Evolutionary conservation across 2,888 invertebrate genomes (phyloP).

Genomic region (Vannuccia rotundouncinata): DNA sequence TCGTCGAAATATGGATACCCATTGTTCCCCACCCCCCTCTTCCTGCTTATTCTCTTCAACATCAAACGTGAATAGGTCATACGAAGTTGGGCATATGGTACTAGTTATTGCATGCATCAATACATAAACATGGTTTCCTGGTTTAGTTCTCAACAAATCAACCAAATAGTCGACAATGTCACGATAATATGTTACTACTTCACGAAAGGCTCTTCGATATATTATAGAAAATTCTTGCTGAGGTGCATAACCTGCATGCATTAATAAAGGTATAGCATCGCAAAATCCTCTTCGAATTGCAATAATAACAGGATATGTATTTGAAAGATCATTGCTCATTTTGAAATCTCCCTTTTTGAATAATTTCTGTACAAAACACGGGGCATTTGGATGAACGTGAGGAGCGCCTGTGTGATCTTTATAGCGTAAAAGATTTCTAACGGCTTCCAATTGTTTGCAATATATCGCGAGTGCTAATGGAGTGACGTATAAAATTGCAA

Average conservation of each 20-base stretch:
- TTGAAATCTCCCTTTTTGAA: constrained; percentile 4
- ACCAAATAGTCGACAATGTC: constrained; percentile 28
- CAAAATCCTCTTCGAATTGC: constrained; percentile 4
- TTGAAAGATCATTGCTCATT: constrained; percentile 1
- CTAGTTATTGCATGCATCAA: background rate
- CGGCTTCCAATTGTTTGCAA: constrained; percentile 1
- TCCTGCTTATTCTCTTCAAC: constrained; percentile 8
- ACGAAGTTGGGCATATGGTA: background rate
- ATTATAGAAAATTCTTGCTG: constrained; percentile 5
- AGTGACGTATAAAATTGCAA: constrained; percentile 1
- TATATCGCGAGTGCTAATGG: constrained; percentile 21
- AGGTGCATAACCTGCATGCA: constrained; percentile 1
- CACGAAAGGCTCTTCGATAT: constrained; percentile 7
- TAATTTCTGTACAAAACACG: constrained; percentile 26
- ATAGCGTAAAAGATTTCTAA: background rate
- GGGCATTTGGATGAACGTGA: background rate
- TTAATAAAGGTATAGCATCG: background rate
- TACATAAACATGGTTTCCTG: background rate
- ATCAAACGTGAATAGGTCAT: background rate
- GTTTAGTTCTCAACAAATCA: constrained; percentile 1
- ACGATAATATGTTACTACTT: background rate
- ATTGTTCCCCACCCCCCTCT: background rate
- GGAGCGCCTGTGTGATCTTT: background rate
- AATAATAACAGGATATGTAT: constrained; percentile 4
- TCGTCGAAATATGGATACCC: background rate